Evolutionary conservation across 2,888 invertebrate genomes (phyloP).

Genomic region (Itoplectis maculator): DNA sequence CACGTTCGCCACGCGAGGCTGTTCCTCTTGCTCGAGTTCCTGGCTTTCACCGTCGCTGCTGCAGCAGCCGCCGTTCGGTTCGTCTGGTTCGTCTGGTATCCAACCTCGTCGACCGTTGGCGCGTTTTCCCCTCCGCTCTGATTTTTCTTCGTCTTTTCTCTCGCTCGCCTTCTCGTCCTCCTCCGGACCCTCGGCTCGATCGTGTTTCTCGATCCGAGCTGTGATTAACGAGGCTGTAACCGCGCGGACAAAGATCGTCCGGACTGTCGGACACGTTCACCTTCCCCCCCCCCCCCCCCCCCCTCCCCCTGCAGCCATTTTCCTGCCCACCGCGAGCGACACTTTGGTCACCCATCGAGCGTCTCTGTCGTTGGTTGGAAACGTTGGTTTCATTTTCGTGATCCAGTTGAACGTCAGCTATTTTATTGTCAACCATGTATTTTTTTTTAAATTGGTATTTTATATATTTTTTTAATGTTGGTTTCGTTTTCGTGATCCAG

Average conservation of each 20-base stretch:
- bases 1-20: constrained; percentile 62
- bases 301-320: constrained; percentile 21
- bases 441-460: no score
- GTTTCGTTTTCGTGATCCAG: no score
- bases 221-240: constrained; percentile 68
- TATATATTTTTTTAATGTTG: no score
- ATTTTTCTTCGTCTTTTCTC: constrained; percentile 34
- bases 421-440: no score
- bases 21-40: constrained; percentile 63
- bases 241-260: constrained; percentile 59
- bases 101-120: constrained; percentile 4
- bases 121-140: constrained; percentile 36
- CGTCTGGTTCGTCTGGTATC: constrained; percentile 19
- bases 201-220: constrained; percentile 71
- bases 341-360: constrained; percentile 41
- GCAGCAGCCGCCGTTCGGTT: no score
- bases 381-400: background rate
- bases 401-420: background rate
- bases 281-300: background rate
- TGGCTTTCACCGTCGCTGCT: constrained; percentile 6
- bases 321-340: background rate
- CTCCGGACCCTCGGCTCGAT: constrained; percentile 70
- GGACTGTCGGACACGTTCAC: background rate
- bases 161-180: constrained; percentile 59
- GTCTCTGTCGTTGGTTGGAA: no score